These are phyloP conservation scores for Myrmophylax atrothorax DNA, from an alignment of 2,113 vertebrate genomes.

Conservation along the genomic window DNA sequence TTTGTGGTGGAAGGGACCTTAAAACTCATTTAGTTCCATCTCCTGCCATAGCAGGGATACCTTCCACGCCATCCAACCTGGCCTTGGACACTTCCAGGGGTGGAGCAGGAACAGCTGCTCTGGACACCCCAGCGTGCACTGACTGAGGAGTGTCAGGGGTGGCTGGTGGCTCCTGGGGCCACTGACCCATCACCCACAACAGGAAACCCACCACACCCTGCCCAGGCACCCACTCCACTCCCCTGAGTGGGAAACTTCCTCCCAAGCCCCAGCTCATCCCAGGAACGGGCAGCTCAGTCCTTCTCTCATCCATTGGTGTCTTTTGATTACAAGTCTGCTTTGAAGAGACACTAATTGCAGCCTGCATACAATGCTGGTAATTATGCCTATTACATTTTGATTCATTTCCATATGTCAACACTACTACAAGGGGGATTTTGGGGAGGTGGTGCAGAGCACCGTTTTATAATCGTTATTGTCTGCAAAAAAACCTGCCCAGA, in stretches of 20 bases:
- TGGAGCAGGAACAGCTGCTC: background rate
- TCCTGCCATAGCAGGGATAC: background rate
- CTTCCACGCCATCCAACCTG: rapidly evolving
- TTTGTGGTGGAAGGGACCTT: background rate
- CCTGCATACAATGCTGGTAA: slow-evolving; percentile 83
- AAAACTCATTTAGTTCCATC: background rate
- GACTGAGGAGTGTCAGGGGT: background rate
- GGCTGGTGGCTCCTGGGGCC: background rate
- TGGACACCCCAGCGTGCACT: background rate
- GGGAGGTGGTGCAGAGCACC: slow-evolving; percentile 9
- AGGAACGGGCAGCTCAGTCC: slow-evolving; percentile 7
- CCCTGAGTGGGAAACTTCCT: background rate
- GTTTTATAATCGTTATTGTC: slow-evolving; percentile 82
- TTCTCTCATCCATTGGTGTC: slow-evolving; percentile 74
- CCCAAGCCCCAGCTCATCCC: slow-evolving; percentile 16
- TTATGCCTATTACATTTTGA: slow-evolving; percentile 86
- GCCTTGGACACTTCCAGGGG: background rate
- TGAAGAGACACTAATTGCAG: slow-evolving; percentile 86
- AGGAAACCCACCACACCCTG: rapidly evolving
- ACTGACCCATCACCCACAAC: background rate
- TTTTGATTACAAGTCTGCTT: slow-evolving; percentile 82
- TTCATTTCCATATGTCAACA: slow-evolving; percentile 88
- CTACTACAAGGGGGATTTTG: slow-evolving; percentile 66
- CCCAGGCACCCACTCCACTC: rapidly evolving
- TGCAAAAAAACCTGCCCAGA: slow-evolving; percentile 57